Evolutionary conservation across 1,140 invertebrate species (phyloP).

Genomic region (Cecropterus lyciades): DNA sequence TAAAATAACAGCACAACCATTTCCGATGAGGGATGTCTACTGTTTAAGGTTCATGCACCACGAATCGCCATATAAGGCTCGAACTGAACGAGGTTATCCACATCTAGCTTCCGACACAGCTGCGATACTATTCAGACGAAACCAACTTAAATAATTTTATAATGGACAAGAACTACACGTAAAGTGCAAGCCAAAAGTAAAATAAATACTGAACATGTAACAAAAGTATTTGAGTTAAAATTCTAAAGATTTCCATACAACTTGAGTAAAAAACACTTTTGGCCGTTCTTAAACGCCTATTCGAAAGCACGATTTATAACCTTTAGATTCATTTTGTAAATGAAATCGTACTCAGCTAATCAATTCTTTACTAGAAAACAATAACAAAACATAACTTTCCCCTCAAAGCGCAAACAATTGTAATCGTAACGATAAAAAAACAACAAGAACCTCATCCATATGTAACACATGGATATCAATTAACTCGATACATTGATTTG

Average conservation of each 20-base stretch:
- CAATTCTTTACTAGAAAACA: conserved; percentile 15
- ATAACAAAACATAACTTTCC: conserved; percentile 18
- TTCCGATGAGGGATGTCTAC: background rate
- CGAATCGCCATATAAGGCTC: conserved; percentile 44
- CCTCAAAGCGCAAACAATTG: background rate
- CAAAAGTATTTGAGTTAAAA: too few relatives aligned
- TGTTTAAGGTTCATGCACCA: background rate
- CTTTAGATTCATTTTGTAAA: too few relatives aligned
- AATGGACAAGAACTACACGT: too few relatives aligned
- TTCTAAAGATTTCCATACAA: too few relatives aligned
- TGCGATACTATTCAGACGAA: conserved; percentile 13
- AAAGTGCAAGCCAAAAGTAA: background rate
- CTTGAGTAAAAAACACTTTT: too few relatives aligned
- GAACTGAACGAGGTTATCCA: conserved; percentile 46
- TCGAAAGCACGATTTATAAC: too few relatives aligned
- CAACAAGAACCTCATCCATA: conserved; percentile 27
- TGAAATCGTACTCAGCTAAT: background rate
- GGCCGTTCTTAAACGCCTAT: too few relatives aligned
- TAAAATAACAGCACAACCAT: background rate
- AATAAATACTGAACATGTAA: background rate
- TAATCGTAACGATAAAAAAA: conserved; percentile 7
- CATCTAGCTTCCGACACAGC: conserved; percentile 40
- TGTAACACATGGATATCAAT: conserved; percentile 22
- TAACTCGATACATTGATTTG: conserved; percentile 5
- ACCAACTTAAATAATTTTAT: background rate